These are phyloP conservation scores for Bubalus kerabau DNA, from an alignment of 2,113 vertebrate species.

Conservation along the genomic window DNA sequence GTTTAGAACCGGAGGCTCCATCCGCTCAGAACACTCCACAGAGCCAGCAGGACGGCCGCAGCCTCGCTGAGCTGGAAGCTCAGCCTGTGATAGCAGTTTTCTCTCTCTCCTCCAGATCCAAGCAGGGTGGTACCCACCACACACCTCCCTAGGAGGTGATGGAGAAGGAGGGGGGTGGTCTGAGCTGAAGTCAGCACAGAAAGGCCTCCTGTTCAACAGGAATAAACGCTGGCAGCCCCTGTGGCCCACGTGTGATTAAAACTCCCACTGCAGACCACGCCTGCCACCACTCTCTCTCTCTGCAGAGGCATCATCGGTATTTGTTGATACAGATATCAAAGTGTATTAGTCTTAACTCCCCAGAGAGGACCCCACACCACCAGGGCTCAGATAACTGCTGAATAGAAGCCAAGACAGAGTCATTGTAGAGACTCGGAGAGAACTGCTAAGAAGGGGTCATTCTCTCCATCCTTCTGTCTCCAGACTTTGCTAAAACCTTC, in stretches of 20 bases:
- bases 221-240: background rate
- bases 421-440: background rate
- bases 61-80: background rate
- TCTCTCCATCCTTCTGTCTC: background rate
- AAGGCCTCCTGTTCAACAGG: background rate
- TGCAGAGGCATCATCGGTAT: background rate
- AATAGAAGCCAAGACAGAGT: background rate
- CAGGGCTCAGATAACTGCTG: background rate
- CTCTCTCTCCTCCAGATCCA: background rate
- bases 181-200: background rate
- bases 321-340: background rate
- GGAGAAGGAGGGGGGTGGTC: background rate
- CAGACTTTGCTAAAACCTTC: background rate
- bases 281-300: background rate
- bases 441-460: background rate
- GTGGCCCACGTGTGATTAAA: background rate
- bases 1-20: background rate
- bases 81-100: background rate
- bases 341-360: background rate
- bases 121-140: background rate
- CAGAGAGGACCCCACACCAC: background rate
- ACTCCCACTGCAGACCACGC: background rate
- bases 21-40: background rate
- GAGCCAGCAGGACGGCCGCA: background rate
- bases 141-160: background rate